phyloP scores from a whole-genome alignment of 2,888 invertebrate species.

The Troides oblongomaculatus region DNA sequence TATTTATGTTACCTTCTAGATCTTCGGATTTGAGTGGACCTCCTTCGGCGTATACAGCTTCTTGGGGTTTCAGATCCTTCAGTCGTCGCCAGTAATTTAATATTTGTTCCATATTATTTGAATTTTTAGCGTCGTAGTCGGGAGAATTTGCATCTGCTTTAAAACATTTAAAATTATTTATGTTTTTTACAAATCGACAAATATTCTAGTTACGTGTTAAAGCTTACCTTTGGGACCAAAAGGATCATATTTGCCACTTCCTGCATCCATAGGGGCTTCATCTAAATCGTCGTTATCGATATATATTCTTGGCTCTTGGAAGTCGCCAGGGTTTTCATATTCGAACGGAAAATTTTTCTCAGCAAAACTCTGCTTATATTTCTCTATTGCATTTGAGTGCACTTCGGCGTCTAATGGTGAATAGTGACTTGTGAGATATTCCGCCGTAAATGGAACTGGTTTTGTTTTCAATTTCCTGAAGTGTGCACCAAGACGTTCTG shows the following conservation, averaged over 20 bases:
- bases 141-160: slow-evolving; percentile 40
- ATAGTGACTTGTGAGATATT: slow-evolving; percentile 66
- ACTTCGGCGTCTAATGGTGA: slow-evolving; percentile 70
- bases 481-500: slow-evolving; percentile 75
- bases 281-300: slow-evolving; percentile 76
- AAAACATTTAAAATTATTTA: slow-evolving; percentile 11
- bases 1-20: slow-evolving; percentile 52
- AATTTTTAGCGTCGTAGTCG: slow-evolving; percentile 45
- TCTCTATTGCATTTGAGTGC: slow-evolving; percentile 66
- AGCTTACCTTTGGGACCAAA: slow-evolving; percentile 60
- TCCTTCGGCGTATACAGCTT: slow-evolving; percentile 67
- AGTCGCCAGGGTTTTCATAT: slow-evolving; percentile 68
- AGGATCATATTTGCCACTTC: slow-evolving; percentile 66
- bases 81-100: slow-evolving; percentile 68
- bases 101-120: slow-evolving; percentile 69
- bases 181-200: background rate
- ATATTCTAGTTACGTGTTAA: background rate
- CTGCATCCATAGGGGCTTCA: slow-evolving; percentile 63
- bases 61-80: slow-evolving; percentile 59
- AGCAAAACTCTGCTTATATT: slow-evolving; percentile 70
- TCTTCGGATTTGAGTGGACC: slow-evolving; percentile 67
- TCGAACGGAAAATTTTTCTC: slow-evolving; percentile 74
- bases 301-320: slow-evolving; percentile 80
- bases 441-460: slow-evolving; percentile 63
- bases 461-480: slow-evolving; percentile 66